Percentiles rank a stretch among this genome's conserved stretches.
Evolutionary conservation across 2,113 vertebrate genomes (phyloP).

Genomic region (Spea multiplicata): DNA sequence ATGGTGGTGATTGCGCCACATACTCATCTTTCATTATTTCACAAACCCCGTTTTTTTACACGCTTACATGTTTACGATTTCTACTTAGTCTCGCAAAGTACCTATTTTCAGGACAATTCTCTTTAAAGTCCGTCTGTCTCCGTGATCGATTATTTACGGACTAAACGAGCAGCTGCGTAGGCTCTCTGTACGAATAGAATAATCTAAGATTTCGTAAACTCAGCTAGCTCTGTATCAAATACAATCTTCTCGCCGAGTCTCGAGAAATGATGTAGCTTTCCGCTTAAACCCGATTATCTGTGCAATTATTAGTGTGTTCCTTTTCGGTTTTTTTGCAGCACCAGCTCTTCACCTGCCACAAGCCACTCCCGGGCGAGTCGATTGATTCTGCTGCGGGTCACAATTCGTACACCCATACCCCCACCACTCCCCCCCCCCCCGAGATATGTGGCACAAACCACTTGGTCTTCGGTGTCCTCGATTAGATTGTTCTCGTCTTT

Average conservation of each 20-base stretch:
- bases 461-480: slow-evolving; percentile 23
- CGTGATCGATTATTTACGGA: too few species aligned
- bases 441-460: background rate
- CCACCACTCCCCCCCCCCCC: slow-evolving; percentile 3
- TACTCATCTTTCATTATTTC: too few species aligned
- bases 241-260: background rate
- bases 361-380: slow-evolving; percentile 30
- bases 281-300: slow-evolving; percentile 16
- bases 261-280: slow-evolving; percentile 16
- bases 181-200: too few species aligned
- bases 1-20: too few species aligned
- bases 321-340: slow-evolving; percentile 28
- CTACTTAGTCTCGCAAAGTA: too few species aligned
- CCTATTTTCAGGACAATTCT: too few species aligned
- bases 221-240: background rate
- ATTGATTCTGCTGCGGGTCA: slow-evolving; percentile 22
- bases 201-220: too few species aligned
- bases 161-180: too few species aligned
- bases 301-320: slow-evolving; percentile 41
- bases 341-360: slow-evolving; percentile 47
- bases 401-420: slow-evolving; percentile 20
- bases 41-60: too few species aligned
- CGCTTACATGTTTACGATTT: too few species aligned
- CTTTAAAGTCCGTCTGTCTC: too few species aligned
- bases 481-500: slow-evolving; percentile 7